Evolutionary conservation across 2,113 vertebrate genomes (phyloP), one percentile per base, ranked within the genome.

Genomic region (Trichechus manatus): DNA sequence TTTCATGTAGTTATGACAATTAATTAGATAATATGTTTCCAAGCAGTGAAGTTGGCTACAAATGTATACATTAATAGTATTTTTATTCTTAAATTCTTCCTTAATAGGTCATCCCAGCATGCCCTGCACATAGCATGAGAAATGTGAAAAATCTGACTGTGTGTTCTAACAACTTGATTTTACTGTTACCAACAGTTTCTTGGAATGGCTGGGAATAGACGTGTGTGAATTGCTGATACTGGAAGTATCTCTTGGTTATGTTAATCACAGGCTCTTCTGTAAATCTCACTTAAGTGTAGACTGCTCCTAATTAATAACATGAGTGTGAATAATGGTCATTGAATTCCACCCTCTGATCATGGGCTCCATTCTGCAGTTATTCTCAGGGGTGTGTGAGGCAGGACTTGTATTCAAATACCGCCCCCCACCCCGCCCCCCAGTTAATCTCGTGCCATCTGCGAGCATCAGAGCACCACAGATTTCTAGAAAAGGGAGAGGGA

Each of bases 221-320:
- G 22, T 63, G 17, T 78, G 80, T 74, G 31, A 92, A 66, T 4
- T 11, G 85, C 66, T 90, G 74, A 85, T 23, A 70, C 27, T 20
- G 64, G 93, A 79, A 84, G 29, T 77, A 33, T 77, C 64, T 63
- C 92, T 92, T 92, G 90, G 84, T 94, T 63, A 87, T 27, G 29
- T 89, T 81, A 86, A 36, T 72, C 22, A 70, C 10, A 68, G 78
- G 10, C 50, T 74, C 39, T 74, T 85, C 23, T 33, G 56, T 14
- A 23, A 39, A 42, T 88, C 39, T 89, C 82, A 33, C 79, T 87
- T 78, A 22, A 59, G 31, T 78, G 20, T 31, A 68, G 20, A 74
- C 39, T 9, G 29, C 27, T 61, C 22, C 59, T 92, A 77, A 87
- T 97, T 84, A 95, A 91, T 61, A 92, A 75, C 96, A 92, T 47